Base-by-base conservation (phyloP, 1,140 invertebrate species). In the Trichonephila clavipes region DNA sequence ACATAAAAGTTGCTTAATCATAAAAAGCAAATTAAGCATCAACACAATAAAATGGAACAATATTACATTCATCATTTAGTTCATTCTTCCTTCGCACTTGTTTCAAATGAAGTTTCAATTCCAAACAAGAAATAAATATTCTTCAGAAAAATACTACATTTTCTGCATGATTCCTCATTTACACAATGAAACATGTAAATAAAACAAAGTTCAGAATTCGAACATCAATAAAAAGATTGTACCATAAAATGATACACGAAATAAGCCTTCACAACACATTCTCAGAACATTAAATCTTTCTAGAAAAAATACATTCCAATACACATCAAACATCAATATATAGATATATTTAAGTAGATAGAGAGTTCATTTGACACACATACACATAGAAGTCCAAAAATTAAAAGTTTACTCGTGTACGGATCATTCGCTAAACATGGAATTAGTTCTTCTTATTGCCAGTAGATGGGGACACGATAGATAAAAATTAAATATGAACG, bases 301-400 rank as follows among this genome's bases (percentile, higher is more conserved):
- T 6, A 77, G 10, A 18, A 5, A 34, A 18, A 77, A 34, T 18
- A 34, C 28, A 34, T 77, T 3, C 34, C 72, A 77, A 77, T 51
- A 51, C 14, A 77, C 72, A 77, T 34, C 72, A 77, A 77, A 77
- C 72, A 77, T 28, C 72, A 77, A 77, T 77, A 77, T 77, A 77
- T 77, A 77, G 72, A 77, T 19, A 34, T 28, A 77, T 8, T 40
- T 77, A 77, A 77, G 72, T 77, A 77, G 72, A 77, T 77, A 77
- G 34, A 19, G 16, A 34, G 34, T 34, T 77, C 28, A 18, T 77
- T 77, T 77, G 28, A 77, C 72, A 40, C 24, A 40, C 24, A 34
- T 77, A 34, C 72, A 34, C 18, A 5, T 77, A 24, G 66, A 69
- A 69, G 28, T 40, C 40, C 28, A 77, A 18, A 28, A 28, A 18